phyloP scores from a whole-genome alignment of 2,113 vertebrate species.

The Cyprinus carpio region DNA sequence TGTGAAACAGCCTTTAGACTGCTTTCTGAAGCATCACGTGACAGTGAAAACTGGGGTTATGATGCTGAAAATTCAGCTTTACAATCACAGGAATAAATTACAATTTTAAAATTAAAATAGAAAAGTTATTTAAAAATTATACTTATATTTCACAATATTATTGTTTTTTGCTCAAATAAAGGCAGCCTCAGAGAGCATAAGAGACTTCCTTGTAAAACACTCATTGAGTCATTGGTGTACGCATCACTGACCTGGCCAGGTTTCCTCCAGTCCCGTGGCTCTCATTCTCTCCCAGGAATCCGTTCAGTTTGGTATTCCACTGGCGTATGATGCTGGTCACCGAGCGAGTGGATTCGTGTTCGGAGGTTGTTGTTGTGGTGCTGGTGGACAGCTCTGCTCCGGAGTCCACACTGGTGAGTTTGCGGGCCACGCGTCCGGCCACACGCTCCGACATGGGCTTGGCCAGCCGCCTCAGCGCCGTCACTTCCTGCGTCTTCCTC shows the following conservation, averaged over 20 bases:
- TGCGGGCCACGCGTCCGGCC: constrained; percentile 76
- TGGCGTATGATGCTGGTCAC: constrained; percentile 94
- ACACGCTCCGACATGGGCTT: constrained; percentile 92
- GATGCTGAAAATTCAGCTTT: not conserved
- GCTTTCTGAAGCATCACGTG: not conserved
- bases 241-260: constrained; percentile 55
- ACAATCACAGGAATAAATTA: not conserved
- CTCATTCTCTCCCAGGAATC: constrained; percentile 80
- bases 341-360: constrained; percentile 80
- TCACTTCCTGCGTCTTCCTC: constrained; percentile 95
- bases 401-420: constrained; percentile 78
- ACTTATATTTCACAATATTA: not conserved
- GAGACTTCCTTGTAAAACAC: not conserved
- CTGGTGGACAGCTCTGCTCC: constrained; percentile 86
- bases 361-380: constrained; percentile 81
- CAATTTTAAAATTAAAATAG: not conserved
- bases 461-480: constrained; percentile 87
- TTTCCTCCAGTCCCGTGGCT: constrained; percentile 69
- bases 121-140: not conserved
- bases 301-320: constrained; percentile 92
- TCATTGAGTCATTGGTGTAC: not conserved
- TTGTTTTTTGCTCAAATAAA: not conserved
- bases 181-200: not conserved
- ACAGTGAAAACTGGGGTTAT: not conserved
- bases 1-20: no score